A percentile compares a stretch with the other conserved stretches of the same genome.
Conservation (phyloP, 1,140 invertebrate genomes). For the Sarcophaga peregrina region DNA sequence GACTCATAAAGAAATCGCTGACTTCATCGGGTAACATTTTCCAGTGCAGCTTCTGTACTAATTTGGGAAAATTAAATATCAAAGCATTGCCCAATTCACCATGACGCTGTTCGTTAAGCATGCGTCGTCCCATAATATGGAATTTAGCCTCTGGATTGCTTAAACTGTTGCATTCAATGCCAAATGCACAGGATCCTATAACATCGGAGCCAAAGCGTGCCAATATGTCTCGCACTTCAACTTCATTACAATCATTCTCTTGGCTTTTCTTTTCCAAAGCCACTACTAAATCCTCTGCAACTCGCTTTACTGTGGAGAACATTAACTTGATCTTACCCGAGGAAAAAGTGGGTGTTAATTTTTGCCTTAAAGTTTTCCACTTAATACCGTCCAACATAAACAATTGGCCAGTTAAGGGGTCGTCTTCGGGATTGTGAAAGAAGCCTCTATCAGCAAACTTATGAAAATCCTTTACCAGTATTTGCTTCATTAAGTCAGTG, state of each 20-base stretch:
- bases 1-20: slow-evolving; percentile 68
- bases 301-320: slow-evolving; percentile 53
- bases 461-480: slow-evolving; percentile 71
- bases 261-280: slow-evolving; percentile 43
- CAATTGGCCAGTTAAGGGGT: slow-evolving; percentile 67
- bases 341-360: slow-evolving; percentile 73
- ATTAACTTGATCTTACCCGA: slow-evolving; percentile 71
- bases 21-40: slow-evolving; percentile 66
- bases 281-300: slow-evolving; percentile 33
- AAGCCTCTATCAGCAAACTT: slow-evolving; percentile 69
- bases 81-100: slow-evolving; percentile 43
- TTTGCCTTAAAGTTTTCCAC: slow-evolving; percentile 71
- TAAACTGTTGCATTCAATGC: slow-evolving; percentile 71
- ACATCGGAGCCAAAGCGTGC: slow-evolving; percentile 63
- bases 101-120: slow-evolving; percentile 50
- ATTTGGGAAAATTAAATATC: slow-evolving; percentile 52
- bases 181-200: slow-evolving; percentile 75
- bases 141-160: slow-evolving; percentile 70
- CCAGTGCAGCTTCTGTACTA: slow-evolving; percentile 50
- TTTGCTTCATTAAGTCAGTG: slow-evolving; percentile 65
- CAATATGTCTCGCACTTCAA: slow-evolving; percentile 57
- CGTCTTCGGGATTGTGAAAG: slow-evolving; percentile 66
- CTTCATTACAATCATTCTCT: slow-evolving; percentile 15
- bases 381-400: slow-evolving; percentile 67
- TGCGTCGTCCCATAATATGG: slow-evolving; percentile 56